Conservation (phyloP, 2,888 invertebrate genomes). For the Nomada ferruginata region DNA sequence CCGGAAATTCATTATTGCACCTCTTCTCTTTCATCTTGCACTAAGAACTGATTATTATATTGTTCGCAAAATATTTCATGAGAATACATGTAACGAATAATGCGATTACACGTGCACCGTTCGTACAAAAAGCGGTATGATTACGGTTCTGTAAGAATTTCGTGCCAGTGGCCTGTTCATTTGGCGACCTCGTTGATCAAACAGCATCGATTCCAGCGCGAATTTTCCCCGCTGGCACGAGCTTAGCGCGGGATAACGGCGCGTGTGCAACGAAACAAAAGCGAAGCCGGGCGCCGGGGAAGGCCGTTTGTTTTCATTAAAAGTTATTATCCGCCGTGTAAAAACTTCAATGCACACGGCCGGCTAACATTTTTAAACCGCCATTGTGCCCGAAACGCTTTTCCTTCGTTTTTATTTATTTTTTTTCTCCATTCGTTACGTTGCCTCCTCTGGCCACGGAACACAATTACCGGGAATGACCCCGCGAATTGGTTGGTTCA, state of each 20-base stretch:
- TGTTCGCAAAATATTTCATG: no score
- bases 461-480: constrained; percentile 61
- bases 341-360: constrained; percentile 62
- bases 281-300: constrained; percentile 27
- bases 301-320: constrained; percentile 69
- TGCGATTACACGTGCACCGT: no score
- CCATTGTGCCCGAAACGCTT: constrained; percentile 59
- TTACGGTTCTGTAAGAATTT: no score
- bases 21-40: no score
- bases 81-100: no score
- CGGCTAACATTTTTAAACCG: constrained; percentile 62
- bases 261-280: constrained; percentile 38
- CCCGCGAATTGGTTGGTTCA: constrained; percentile 57
- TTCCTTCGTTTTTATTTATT: neutral
- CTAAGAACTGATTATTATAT: no score
- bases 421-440: neutral
- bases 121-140: no score
- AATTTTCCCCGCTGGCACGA: constrained; percentile 38
- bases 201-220: constrained; percentile 39
- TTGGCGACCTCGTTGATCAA: constrained; percentile 53
- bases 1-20: no score
- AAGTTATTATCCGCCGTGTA: constrained; percentile 67
- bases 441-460: constrained; percentile 3
- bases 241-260: constrained; percentile 30
- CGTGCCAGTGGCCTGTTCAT: constrained; percentile 38